phyloP scores from a whole-genome alignment of 2,888 invertebrate genomes.

The Acanthosepion lycidas region DNA sequence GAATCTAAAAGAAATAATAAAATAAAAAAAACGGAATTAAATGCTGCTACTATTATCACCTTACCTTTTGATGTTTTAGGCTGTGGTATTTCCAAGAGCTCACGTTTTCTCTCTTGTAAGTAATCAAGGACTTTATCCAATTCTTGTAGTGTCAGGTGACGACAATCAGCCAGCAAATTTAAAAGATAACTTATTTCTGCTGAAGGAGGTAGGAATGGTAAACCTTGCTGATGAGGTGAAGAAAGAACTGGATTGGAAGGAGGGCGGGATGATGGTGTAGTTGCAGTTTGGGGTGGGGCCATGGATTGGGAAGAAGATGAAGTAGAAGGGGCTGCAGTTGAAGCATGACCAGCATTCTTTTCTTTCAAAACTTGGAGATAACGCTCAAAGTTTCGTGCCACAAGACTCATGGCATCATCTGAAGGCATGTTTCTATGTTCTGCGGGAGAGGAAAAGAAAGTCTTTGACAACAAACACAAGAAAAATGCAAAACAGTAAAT shows the following conservation, averaged over 20 bases:
- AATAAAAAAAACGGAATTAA: background rate
- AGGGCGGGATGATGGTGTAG: background rate
- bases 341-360: constrained; percentile 60
- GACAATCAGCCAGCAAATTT: constrained; percentile 87
- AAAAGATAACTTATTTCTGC: constrained; percentile 77
- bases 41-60: background rate
- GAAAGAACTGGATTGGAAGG: background rate
- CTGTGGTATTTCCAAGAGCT: constrained; percentile 57
- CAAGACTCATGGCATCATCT: constrained; percentile 88
- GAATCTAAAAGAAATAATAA: background rate
- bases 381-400: constrained; percentile 78
- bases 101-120: constrained; percentile 83
- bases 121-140: constrained; percentile 76
- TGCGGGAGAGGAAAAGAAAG: constrained; percentile 71
- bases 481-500: constrained; percentile 8
- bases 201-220: constrained; percentile 65
- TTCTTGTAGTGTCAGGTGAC: constrained; percentile 76
- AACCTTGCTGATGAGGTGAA: background rate
- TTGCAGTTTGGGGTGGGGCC: constrained; percentile 51
- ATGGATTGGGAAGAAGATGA: constrained; percentile 52
- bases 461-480: constrained; percentile 14
- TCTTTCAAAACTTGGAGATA: constrained; percentile 68
- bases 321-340: constrained; percentile 53
- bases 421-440: constrained; percentile 97
- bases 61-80: constrained; percentile 23